Base-by-base conservation (phyloP, 2,888 invertebrate species). In the Bursaphelenchus okinawaensis region DNA sequence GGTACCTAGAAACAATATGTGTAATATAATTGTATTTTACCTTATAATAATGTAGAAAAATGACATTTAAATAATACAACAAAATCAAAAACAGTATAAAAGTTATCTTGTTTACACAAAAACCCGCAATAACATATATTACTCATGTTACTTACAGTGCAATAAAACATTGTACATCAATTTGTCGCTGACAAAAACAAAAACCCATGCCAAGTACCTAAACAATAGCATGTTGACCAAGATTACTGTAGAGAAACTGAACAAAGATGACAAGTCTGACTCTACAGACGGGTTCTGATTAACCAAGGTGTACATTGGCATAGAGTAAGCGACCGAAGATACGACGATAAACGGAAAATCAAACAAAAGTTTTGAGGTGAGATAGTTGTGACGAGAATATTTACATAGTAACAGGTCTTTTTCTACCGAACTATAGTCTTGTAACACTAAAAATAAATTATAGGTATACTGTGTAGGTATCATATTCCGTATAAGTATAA, bases 251-350 rank as follows among this genome's bases (percentile, higher is more conserved):
- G 59, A 8, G 40, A 67, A 72, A 9, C 62, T 26, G 27, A 50
- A 23, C 6, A 69, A 29, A 3, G 62, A 55, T 19, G 56, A 28
- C 0, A 67, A 16, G 29, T 66, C 59, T 31, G 71, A 63, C 9
- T 58, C 28, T 8, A 24, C 19, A 0, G 28, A n/a, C 22, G 67
- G 74, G 31, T 76, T 79, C 7, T 83, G 71, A n/a, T 82, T 80
- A 1, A 82, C 81, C 75, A 84, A 77, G 7, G 80, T 77, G 65
- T 83, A 83, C 54, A 91, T 91, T 19, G 93, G 93, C 66, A 92
- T 88, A 61, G 92, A 83, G 83, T 90, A 93, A 4, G 91, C 90
- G 72, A 91, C 80, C 88, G 91, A 91, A 56, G 92, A 88, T 71
- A 91, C 87, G 58, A 89, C 85, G 62, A 91, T 89, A 0, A 91